Percentiles rank a stretch among this genome's conserved stretches.
phyloP scores from a whole-genome alignment of 2,113 vertebrate species.

The Cyanistes caeruleus region DNA sequence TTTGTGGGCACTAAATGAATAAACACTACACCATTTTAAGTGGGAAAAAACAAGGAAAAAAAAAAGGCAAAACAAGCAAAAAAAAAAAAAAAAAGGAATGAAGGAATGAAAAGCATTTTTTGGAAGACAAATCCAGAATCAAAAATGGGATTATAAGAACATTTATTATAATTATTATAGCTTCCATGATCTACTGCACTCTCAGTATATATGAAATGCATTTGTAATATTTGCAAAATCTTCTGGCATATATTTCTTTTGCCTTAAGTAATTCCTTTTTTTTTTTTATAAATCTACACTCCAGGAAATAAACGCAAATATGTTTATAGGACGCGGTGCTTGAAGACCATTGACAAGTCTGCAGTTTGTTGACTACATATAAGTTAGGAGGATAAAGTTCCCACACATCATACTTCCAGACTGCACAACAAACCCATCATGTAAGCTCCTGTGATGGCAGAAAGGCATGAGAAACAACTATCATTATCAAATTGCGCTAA shows the following conservation, averaged over 20 bases:
- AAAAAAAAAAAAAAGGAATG: too few relatives aligned
- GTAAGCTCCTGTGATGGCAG: neutral
- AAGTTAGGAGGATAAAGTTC: neutral
- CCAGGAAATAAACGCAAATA: neutral
- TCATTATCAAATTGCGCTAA: neutral
- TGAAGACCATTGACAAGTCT: neutral
- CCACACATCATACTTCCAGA: neutral
- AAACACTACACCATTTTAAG: neutral
- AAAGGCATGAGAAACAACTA: neutral
- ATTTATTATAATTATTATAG: neutral
- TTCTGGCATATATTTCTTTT: neutral
- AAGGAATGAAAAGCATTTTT: neutral
- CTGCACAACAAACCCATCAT: neutral
- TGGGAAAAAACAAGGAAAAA: neutral
- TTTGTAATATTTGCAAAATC: neutral
- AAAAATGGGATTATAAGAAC: neutral
- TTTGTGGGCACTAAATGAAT: neutral
- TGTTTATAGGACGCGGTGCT: neutral
- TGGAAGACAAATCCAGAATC: neutral
- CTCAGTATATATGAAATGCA: neutral
- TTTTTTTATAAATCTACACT: neutral
- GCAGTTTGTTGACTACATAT: neutral
- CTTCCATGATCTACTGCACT: neutral
- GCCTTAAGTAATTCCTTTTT: neutral
- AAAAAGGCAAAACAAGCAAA: too few relatives aligned